phyloP scores from a whole-genome alignment of 1,140 invertebrate genomes.

The Bombus terrestris region DNA sequence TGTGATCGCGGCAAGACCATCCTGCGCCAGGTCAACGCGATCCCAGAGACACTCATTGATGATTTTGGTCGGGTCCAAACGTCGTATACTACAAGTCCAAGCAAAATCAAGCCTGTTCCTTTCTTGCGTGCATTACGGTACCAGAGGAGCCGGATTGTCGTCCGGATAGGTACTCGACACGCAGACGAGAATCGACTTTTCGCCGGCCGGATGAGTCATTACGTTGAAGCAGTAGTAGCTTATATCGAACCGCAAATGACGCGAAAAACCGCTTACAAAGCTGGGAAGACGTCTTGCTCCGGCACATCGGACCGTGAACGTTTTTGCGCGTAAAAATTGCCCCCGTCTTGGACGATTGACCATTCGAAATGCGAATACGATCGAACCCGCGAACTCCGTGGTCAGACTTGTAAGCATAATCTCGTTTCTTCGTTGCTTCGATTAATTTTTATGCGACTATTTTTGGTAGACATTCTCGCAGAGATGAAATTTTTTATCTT shows the following conservation, averaged over 20 bases:
- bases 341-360: slow-evolving; percentile 44
- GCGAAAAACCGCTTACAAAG: slow-evolving; percentile 40
- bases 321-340: slow-evolving; percentile 46
- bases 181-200: slow-evolving; percentile 46
- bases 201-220: slow-evolving; percentile 43
- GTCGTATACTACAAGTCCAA: slow-evolving; percentile 40
- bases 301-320: slow-evolving; percentile 11
- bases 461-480: not conserved
- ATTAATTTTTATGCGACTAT: not conserved
- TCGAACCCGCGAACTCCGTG: not conserved
- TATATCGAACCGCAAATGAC: slow-evolving; percentile 49
- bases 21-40: not conserved
- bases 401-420: not conserved
- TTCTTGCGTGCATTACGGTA: slow-evolving; percentile 65
- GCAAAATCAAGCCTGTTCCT: slow-evolving; percentile 55
- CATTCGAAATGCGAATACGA: slow-evolving; percentile 31
- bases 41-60: slow-evolving; percentile 54
- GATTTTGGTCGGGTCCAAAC: slow-evolving; percentile 55
- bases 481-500: not conserved
- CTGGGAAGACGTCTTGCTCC: slow-evolving; percentile 24
- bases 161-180: slow-evolving; percentile 28
- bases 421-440: not conserved
- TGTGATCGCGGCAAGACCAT: not conserved
- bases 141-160: slow-evolving; percentile 47
- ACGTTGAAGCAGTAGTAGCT: slow-evolving; percentile 25